Evolutionary conservation across 2,797 vertebrate species (phyloP), one percentile per base, ranked within the genome.

Genomic region (Synanceia verrucosa): DNA sequence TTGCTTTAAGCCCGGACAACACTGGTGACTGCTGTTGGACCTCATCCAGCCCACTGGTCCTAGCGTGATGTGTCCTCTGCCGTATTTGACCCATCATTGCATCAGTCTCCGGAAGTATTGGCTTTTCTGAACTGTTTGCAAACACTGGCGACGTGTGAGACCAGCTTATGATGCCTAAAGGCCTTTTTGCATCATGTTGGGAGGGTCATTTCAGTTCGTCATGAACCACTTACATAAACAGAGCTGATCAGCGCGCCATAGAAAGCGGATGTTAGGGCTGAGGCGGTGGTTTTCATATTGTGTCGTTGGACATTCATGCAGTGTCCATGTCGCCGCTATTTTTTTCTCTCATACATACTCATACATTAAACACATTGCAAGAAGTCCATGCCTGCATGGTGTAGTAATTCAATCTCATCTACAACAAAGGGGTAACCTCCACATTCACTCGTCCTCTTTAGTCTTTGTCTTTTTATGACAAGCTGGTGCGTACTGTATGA

Each of bases 111-210:
- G 74, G 55, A 82, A 77, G 70, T 66, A 88, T 87, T 68, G 80
- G 82, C 73, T 85, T 83, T 60, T 71, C 69, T 86, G 78, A 83
- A 74, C 73, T 88, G 86, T 92, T 92, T 93, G 86, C 84, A 93
- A 92, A 94, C 89, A 92, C 70, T 74, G 58, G 51, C 72, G 68
- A 86, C 79, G 84, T 16, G 56, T 82, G 84, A 83, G 78, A 68
- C 67, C 59, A 65, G 75, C 51, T 86, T 53, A 80, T 60, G 58
- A 73, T 10, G 44, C 76, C 75, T 37, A 26, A 53, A 86, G 88
- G 69, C 57, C 34, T 69, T 83, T 83, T 77, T 33, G 44, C 57
- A 64, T 10, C 13, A 9, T 46, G 68, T 60, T 51, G 29, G 36
- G 8, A 63, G 37, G 72, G 75, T 69, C 34, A 36, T 79, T 66